Percentiles rank a stretch among this genome's conserved stretches.
phyloP scores from a whole-genome alignment of 1,140 invertebrate genomes.

The Mamestra configurata region DNA sequence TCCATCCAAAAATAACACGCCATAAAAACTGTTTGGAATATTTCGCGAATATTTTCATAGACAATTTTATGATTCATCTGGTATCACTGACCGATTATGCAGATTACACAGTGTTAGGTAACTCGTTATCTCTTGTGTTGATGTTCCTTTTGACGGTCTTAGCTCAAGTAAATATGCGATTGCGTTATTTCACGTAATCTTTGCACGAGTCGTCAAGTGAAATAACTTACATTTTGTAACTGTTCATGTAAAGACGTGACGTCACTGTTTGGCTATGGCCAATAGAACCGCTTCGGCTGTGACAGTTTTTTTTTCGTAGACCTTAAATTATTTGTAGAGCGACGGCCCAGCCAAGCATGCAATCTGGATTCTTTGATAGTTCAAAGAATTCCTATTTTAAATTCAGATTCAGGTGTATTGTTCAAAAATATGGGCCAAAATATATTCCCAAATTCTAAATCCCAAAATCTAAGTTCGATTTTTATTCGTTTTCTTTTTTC shows the following conservation, averaged over 20 bases:
- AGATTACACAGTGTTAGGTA: conserved; percentile 52
- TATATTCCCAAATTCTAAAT: too few relatives aligned
- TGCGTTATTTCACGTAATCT: conserved; percentile 46
- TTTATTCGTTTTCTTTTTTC: too few relatives aligned
- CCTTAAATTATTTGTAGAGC: too few relatives aligned
- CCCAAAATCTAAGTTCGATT: too few relatives aligned
- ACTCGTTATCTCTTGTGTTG: conserved; percentile 55
- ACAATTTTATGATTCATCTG: conserved; percentile 5
- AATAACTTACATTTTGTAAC: conserved; percentile 32
- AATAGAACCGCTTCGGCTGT: not conserved
- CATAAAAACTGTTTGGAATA: not conserved
- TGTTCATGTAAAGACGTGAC: conserved; percentile 24
- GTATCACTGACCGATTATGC: conserved; percentile 47
- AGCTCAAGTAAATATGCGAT: conserved; percentile 35
- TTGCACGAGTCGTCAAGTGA: conserved; percentile 37
- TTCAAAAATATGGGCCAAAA: too few relatives aligned
- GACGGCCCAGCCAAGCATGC: too few relatives aligned
- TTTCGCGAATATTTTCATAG: not conserved
- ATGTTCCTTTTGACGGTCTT: conserved; percentile 38
- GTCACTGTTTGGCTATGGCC: not conserved
- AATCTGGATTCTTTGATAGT: not conserved
- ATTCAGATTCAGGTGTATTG: too few relatives aligned
- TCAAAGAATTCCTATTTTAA: too few relatives aligned
- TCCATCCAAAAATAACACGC: not conserved
- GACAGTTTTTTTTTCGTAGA: not conserved